Evolutionary conservation across 1,140 invertebrate genomes (phyloP).

Genomic region (Caerostris extrusa): DNA sequence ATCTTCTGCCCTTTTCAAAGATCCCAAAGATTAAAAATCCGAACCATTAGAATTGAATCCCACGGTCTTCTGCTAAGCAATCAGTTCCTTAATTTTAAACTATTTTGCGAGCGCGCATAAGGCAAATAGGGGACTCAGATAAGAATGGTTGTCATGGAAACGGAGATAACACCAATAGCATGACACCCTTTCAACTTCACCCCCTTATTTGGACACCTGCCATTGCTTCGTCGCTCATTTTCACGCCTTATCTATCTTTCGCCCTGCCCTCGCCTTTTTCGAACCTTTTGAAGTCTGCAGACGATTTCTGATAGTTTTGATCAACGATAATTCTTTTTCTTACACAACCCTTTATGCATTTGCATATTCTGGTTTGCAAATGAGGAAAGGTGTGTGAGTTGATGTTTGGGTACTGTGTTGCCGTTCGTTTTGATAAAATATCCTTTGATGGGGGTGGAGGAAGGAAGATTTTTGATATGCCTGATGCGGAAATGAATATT

Average conservation of each 20-base stretch:
- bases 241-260: slow-evolving; percentile 23
- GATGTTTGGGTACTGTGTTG: neutral
- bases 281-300: neutral
- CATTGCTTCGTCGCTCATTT: neutral
- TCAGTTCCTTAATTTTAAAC: slow-evolving; percentile 7
- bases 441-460: neutral
- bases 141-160: neutral
- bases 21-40: slow-evolving; percentile 5
- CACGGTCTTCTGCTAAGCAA: neutral
- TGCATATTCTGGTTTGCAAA: neutral
- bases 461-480: no score
- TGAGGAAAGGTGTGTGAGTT: neutral
- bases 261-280: neutral
- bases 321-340: slow-evolving; percentile 20
- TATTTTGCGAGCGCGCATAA: neutral
- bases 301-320: slow-evolving; percentile 41
- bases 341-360: neutral
- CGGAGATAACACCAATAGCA: slow-evolving; percentile 10
- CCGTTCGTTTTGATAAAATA: neutral
- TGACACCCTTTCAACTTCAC: neutral
- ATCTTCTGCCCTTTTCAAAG: neutral
- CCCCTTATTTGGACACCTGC: slow-evolving; percentile 16
- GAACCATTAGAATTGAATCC: slow-evolving; percentile 27
- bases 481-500: no score
- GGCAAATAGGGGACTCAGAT: neutral